phyloP scores from a whole-genome alignment of 2,113 vertebrate species.

The Archilochus colubris region DNA sequence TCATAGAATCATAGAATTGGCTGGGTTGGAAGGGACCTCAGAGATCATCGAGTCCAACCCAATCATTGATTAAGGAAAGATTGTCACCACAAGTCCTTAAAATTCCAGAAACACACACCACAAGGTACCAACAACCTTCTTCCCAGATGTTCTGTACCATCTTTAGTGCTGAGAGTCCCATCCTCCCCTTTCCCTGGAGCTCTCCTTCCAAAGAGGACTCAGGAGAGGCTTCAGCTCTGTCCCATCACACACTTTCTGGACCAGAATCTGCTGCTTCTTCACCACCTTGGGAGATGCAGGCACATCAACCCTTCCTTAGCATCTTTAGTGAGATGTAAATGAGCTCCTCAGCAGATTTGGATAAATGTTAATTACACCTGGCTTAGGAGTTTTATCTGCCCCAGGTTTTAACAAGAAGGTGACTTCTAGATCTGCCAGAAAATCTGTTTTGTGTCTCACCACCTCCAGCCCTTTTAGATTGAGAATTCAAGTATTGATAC shows the following conservation, averaged over 20 bases:
- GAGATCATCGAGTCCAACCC: too few species aligned
- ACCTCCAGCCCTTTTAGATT: background rate
- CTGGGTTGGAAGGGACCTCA: too few species aligned
- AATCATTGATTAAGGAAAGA: background rate
- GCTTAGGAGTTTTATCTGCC: background rate
- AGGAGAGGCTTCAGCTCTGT: background rate
- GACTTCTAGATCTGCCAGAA: background rate
- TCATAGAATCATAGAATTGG: too few species aligned
- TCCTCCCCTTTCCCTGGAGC: background rate
- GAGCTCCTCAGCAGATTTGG: background rate
- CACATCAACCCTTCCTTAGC: background rate
- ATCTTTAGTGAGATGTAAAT: background rate
- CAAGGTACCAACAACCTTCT: background rate
- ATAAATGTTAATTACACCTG: background rate
- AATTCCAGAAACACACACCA: background rate
- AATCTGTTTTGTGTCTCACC: background rate
- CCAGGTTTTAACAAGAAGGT: background rate
- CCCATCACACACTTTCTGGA: background rate
- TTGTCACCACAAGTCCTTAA: background rate
- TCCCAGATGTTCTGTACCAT: background rate
- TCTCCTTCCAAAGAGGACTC: background rate
- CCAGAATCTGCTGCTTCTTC: background rate
- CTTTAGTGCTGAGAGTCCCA: background rate
- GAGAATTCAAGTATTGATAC: background rate
- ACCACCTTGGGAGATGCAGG: background rate